Evolutionary conservation across 2,113 vertebrate species (phyloP).

Genomic region (Gobius niger): DNA sequence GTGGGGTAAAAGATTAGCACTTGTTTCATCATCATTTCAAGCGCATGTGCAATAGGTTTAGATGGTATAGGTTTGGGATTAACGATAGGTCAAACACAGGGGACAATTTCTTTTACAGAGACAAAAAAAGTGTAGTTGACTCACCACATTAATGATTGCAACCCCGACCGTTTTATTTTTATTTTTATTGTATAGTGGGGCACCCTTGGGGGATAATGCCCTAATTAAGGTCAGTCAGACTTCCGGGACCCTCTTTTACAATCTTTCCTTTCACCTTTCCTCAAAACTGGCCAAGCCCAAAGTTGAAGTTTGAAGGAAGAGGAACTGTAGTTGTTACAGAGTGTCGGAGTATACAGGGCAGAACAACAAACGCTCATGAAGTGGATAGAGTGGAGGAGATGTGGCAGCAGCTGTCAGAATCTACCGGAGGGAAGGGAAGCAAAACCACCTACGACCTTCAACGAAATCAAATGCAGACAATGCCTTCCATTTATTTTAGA

Average conservation of each 20-base stretch:
- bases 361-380: conserved; percentile 29
- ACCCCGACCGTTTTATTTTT: too few relatives aligned
- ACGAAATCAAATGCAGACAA: conserved; percentile 23
- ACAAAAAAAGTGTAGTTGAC: too few relatives aligned
- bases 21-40: too few relatives aligned
- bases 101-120: too few relatives aligned
- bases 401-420: conserved; percentile 45
- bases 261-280: neutral
- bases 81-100: too few relatives aligned
- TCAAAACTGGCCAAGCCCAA: neutral
- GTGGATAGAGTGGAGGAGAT: conserved; percentile 36
- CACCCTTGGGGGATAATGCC: too few relatives aligned
- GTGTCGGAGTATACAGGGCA: conserved; percentile 6
- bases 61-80: too few relatives aligned
- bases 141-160: too few relatives aligned
- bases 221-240: too few relatives aligned
- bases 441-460: conserved; percentile 41
- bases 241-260: neutral
- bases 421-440: conserved; percentile 34
- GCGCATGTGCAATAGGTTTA: too few relatives aligned
- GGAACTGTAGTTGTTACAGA: neutral
- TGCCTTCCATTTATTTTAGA: neutral
- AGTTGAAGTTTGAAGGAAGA: neutral
- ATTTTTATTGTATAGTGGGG: too few relatives aligned
- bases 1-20: too few relatives aligned